Conservation (phyloP, 2,113 vertebrate species). For the Lepisosteus osseus region DNA sequence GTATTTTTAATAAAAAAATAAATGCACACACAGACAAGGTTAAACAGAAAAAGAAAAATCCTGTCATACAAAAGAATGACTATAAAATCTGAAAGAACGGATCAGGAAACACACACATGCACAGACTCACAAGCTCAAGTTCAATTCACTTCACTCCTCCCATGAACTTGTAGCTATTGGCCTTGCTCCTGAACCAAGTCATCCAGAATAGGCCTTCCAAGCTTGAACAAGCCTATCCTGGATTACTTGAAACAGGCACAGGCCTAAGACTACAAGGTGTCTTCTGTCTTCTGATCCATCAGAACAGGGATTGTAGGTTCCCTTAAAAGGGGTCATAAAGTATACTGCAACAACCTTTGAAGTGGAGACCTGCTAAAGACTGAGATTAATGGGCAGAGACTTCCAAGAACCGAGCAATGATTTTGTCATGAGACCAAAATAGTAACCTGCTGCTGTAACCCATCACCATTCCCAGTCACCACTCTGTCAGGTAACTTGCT, state of each 20-base stretch:
- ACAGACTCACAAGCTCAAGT: not conserved
- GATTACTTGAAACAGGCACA: slow-evolving; percentile 96
- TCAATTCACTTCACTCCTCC: not conserved
- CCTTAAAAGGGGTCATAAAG: slow-evolving; percentile 36
- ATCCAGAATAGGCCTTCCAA: slow-evolving; percentile 88
- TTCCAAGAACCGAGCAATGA: slow-evolving; percentile 60
- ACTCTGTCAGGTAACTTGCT: slow-evolving; percentile 45
- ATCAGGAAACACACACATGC: not conserved
- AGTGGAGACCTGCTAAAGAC: slow-evolving; percentile 27
- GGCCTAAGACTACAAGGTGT: slow-evolving; percentile 44
- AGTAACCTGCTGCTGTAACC: slow-evolving; percentile 59
- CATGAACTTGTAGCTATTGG: slow-evolving; percentile 41
- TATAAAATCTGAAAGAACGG: not conserved
- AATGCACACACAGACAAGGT: too few relatives aligned
- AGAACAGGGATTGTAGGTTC: slow-evolving; percentile 28
- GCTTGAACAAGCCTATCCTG: slow-evolving; percentile 94
- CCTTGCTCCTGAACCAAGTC: slow-evolving; percentile 87
- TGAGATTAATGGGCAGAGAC: slow-evolving; percentile 52
- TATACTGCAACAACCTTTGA: slow-evolving; percentile 26
- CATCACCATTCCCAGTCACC: slow-evolving; percentile 48
- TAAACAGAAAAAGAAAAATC: not conserved
- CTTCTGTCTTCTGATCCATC: slow-evolving; percentile 34
- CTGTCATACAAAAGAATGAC: not conserved
- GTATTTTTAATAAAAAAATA: too few relatives aligned
- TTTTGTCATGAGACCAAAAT: slow-evolving; percentile 63